phyloP scores from a whole-genome alignment of 2,888 invertebrate species.

The Chironomus riparius region DNA sequence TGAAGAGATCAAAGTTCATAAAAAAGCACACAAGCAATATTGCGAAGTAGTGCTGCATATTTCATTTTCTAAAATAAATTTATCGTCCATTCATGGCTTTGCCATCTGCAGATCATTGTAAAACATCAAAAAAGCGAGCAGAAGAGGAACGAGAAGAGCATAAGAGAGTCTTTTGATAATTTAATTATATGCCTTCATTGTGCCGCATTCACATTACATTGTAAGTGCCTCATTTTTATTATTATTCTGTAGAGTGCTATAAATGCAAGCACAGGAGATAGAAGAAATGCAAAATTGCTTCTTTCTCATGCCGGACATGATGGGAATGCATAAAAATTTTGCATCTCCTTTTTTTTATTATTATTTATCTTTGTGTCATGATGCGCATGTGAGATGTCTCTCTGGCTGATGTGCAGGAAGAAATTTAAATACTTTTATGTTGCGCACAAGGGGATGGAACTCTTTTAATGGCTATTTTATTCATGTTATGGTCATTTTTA shows the following conservation, averaged over 20 bases:
- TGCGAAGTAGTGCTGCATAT: neutral
- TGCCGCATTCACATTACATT: neutral
- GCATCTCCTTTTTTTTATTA: neutral
- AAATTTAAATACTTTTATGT: no score
- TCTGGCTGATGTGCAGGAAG: no score
- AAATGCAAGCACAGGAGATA: no score
- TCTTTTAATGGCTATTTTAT: no score
- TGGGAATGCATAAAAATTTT: neutral
- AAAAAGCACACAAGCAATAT: neutral
- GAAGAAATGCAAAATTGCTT: no score
- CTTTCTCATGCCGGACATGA: neutral
- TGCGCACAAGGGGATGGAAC: no score
- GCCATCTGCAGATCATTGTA: neutral
- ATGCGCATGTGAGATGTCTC: neutral
- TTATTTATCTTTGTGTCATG: neutral
- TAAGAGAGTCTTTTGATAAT: conserved; percentile 5
- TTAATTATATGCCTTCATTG: conserved; percentile 17
- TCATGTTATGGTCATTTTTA: no score
- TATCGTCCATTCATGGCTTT: neutral
- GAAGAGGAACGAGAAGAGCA: neutral
- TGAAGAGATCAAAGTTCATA: neutral
- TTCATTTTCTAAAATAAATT: neutral
- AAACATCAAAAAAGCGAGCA: neutral
- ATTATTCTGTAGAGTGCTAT: no score
- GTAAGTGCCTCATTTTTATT: no score